Conservation (phyloP, 2,797 vertebrate genomes). For the Poecile montanus region DNA sequence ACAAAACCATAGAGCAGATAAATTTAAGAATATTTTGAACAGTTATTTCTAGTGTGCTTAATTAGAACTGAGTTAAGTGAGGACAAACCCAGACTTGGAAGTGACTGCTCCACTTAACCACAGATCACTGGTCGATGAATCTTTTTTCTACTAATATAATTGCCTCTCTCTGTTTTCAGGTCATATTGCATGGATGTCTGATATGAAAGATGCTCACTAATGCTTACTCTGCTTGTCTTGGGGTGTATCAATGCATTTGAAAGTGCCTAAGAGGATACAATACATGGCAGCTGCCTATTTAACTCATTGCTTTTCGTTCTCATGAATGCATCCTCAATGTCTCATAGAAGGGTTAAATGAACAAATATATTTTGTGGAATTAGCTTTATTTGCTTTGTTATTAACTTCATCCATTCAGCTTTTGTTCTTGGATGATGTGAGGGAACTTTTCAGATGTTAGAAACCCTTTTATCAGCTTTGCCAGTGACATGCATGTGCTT, state of each 20-base stretch:
- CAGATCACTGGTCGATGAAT: background rate
- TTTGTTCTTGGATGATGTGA: background rate
- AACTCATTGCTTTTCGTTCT: background rate
- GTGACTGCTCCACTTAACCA: background rate
- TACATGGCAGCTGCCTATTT: background rate
- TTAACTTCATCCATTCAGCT: background rate
- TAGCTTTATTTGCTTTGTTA: background rate
- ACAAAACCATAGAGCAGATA: background rate
- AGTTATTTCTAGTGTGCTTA: constrained; percentile 10
- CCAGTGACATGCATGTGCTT: background rate
- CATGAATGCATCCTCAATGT: background rate
- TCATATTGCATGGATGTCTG: background rate
- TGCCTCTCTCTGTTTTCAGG: background rate
- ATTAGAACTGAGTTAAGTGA: constrained; percentile 35
- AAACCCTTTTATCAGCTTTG: background rate
- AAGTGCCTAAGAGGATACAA: background rate
- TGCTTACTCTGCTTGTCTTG: background rate
- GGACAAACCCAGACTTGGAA: background rate
- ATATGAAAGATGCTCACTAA: background rate
- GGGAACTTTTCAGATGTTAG: background rate
- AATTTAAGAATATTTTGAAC: constrained; percentile 26
- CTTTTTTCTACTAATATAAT: background rate
- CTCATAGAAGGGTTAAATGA: background rate
- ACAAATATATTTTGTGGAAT: background rate
- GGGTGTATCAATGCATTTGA: background rate